Base-by-base conservation (phyloP, 2,113 vertebrate species). In the Prunella himalayana region DNA sequence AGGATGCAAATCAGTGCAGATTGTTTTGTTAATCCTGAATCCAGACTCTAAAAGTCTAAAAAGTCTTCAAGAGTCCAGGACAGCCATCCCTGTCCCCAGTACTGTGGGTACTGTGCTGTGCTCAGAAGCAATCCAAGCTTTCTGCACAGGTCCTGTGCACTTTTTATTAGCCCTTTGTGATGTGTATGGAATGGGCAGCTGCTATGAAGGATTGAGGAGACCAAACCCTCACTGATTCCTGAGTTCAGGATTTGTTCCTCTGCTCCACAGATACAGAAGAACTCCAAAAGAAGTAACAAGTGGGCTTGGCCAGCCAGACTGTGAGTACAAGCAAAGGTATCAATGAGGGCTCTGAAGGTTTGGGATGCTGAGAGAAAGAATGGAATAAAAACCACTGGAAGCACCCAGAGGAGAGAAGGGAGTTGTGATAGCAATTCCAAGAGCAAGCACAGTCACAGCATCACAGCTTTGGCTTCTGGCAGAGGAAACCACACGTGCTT, bases 381-480 rank as follows among this genome's bases (percentile, higher is more conserved):
- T 39, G 61, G 31, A 80, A 87, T n/a, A 65, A 73, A 79, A 82
- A 53, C 30, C 63, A 30, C 0, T 76, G 60, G 44, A 93, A 92
- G 56, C 17, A 71, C 16, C 51, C 66, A 93, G 63, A 71, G 39
- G 50, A 90, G 53, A 88, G 39, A 78, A 89, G 66, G 59, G 64
- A 61, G n/a, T 66, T 81, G 15, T 94, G 90, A 82, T 30, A 59
- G 51, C 6, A 80, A 66, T 80, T 76, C 53, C 10, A 64, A 83
- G 60, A 88, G 85, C 63, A 89, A 88, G 41, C 44, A 82, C 15
- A 86, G 79, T 21, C 76, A 22, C 33, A 95, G 66, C 61, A 91
- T 24, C 79, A 56, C 24, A 73, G 71, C 64, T 70, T 71, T 85
- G 78, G 75, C 47, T 95, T 56, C 88, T 89, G 51, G 45, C 11